phyloP scores from a whole-genome alignment of 1,140 invertebrate genomes.

The Drosophila murphyi region DNA sequence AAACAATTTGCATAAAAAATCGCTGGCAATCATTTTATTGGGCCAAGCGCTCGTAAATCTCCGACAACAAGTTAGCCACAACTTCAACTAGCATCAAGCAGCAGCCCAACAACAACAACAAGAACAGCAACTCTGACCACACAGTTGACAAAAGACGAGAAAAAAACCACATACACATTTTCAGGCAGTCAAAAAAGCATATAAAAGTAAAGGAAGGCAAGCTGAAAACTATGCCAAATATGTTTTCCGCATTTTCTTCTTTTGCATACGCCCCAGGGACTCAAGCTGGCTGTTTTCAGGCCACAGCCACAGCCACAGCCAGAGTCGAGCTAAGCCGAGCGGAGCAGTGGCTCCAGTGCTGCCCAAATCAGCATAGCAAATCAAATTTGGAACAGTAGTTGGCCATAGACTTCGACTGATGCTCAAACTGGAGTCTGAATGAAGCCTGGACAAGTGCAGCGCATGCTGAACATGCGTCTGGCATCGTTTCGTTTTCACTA shows the following conservation, averaged over 20 bases:
- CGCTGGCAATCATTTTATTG: constrained; percentile 84
- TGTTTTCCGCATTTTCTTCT: constrained; percentile 76
- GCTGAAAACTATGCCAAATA: constrained; percentile 72
- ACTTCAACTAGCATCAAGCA: constrained; percentile 21
- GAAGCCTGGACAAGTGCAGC: constrained; percentile 61
- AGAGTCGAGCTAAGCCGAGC: not conserved
- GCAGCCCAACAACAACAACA: constrained; percentile 2
- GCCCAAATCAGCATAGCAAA: constrained; percentile 74
- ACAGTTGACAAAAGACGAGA: constrained; percentile 44
- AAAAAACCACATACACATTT: not conserved
- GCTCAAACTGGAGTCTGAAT: constrained; percentile 1
- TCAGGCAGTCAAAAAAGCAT: constrained; percentile 9
- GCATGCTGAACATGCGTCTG: constrained; percentile 75
- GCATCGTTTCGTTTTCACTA: constrained; percentile 69
- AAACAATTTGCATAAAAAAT: constrained; percentile 84
- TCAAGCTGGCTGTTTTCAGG: constrained; percentile 17
- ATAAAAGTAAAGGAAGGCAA: constrained; percentile 10
- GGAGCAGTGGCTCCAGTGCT: not conserved
- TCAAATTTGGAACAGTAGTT: constrained; percentile 83
- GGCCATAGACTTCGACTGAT: constrained; percentile 17
- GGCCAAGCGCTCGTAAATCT: constrained; percentile 82
- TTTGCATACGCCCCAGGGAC: constrained; percentile 56
- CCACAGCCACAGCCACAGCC: constrained; percentile 7
- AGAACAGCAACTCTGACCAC: constrained; percentile 32
- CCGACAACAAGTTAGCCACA: constrained; percentile 51